phyloP scores from a whole-genome alignment of 2,797 vertebrate species.

The Tadarida brasiliensis region DNA sequence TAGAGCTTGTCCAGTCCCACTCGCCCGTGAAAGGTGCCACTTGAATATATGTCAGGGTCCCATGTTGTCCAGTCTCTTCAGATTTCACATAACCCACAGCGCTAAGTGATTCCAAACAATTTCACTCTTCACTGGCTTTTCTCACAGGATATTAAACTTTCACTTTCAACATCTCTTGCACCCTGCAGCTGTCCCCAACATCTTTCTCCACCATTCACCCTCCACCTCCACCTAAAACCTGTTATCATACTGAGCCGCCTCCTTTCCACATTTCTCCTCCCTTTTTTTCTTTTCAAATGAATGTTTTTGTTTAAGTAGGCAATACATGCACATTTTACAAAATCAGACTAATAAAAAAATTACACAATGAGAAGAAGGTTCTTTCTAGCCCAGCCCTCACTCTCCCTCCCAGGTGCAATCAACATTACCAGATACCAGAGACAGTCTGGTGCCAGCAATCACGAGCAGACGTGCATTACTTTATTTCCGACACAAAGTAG shows the following conservation, averaged over 20 bases:
- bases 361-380: not conserved
- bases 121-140: not conserved
- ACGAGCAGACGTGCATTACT: rapidly evolving
- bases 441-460: rapidly evolving
- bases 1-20: not conserved
- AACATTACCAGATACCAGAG: not conserved
- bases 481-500: not conserved
- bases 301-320: not conserved
- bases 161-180: not conserved
- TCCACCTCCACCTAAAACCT: not conserved
- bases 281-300: not conserved
- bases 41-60: not conserved
- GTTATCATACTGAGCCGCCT: not conserved
- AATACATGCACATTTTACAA: not conserved
- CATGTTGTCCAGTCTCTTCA: not conserved
- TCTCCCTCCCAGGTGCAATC: not conserved
- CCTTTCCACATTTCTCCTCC: not conserved
- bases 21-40: not conserved
- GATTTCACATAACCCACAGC: not conserved
- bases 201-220: not conserved
- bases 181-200: not conserved
- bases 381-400: not conserved
- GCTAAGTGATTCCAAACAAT: not conserved
- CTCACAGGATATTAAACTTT: not conserved
- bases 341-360: not conserved